Conservation (phyloP, 2,888 invertebrate species). For the Agrotis segetum region DNA sequence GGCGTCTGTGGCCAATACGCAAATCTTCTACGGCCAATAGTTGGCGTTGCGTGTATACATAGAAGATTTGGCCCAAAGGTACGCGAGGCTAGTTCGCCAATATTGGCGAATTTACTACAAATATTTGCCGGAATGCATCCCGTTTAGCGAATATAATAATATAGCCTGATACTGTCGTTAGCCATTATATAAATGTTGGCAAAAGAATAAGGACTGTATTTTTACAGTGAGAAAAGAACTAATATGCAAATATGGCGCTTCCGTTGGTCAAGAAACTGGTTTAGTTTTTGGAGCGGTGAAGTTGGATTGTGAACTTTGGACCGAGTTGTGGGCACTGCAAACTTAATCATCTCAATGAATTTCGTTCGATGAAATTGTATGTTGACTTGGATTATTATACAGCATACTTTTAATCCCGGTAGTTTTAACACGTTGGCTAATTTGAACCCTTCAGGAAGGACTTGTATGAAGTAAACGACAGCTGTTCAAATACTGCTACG, state of each 20-base stretch:
- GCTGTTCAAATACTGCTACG: no score
- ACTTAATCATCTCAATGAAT: neutral
- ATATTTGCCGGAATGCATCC: neutral
- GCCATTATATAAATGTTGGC: conserved; percentile 10
- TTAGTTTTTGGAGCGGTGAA: conserved; percentile 27
- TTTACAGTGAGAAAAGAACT: conserved; percentile 19
- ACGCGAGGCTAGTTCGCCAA: conserved; percentile 7
- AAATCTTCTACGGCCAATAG: neutral
- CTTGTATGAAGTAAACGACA: no score
- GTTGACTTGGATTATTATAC: no score
- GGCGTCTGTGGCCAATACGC: conserved; percentile 11
- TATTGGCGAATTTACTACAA: neutral
- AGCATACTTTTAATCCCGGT: no score
- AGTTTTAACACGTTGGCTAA: no score
- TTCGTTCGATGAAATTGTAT: neutral
- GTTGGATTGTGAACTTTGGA: conserved; percentile 16
- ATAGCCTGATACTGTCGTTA: neutral
- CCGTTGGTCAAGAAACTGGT: conserved; percentile 47
- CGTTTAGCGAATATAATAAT: neutral
- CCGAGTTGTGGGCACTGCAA: neutral
- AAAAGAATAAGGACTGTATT: conserved; percentile 20
- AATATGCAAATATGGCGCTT: conserved; percentile 44
- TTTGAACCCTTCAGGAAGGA: no score
- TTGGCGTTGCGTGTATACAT: conserved; percentile 1
- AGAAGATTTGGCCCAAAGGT: neutral